Percentiles rank a stretch among this genome's conserved stretches.
These are phyloP conservation scores for Phytoseiulus persimilis DNA, from an alignment of 2,888 invertebrate species.

Conservation along the genomic window DNA sequence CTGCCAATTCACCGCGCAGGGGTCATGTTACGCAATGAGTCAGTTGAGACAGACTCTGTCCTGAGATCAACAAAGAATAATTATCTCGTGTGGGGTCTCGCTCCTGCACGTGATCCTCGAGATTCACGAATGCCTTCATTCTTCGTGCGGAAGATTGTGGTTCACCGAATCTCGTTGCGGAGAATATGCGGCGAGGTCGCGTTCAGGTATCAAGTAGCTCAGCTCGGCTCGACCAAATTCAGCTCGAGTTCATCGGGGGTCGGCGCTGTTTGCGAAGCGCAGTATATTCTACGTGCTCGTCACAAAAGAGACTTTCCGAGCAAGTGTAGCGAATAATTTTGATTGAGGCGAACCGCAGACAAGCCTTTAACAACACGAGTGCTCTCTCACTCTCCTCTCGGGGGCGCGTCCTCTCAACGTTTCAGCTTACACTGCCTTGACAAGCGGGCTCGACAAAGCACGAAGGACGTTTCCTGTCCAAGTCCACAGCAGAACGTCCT, in stretches of 20 bases:
- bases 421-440: not conserved
- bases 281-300: not conserved
- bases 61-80: too few species aligned
- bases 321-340: not conserved
- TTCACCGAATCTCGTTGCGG: not conserved
- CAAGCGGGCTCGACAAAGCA: too few species aligned
- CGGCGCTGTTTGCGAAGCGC: not conserved
- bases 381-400: not conserved
- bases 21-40: too few species aligned
- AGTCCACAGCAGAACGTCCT: too few species aligned
- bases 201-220: not conserved
- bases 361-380: not conserved
- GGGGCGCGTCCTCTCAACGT: not conserved
- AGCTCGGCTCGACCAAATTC: not conserved
- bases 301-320: not conserved
- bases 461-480: too few species aligned
- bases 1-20: too few species aligned
- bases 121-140: not conserved
- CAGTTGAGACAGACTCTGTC: too few species aligned
- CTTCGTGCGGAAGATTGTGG: not conserved
- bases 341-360: not conserved
- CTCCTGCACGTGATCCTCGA: not conserved
- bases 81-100: not conserved
- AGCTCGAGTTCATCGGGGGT: not conserved
- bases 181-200: not conserved